phyloP scores from a whole-genome alignment of 35 echinoderm and acorn worm species.

The Heliocidaris tuberculata region DNA sequence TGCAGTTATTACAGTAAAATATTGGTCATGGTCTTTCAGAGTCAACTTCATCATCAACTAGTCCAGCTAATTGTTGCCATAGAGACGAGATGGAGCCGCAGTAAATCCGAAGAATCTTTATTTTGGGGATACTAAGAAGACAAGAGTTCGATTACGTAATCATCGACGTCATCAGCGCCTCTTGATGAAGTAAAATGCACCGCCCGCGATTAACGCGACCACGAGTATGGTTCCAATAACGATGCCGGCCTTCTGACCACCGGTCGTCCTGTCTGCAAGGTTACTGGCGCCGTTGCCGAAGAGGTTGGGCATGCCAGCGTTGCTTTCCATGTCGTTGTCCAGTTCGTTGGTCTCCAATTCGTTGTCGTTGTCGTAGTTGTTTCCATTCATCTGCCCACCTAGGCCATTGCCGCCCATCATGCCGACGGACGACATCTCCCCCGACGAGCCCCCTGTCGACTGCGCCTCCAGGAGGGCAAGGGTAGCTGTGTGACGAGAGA shows the following conservation, averaged over 20 bases:
- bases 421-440: constrained; percentile 1
- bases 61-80: constrained; percentile 8
- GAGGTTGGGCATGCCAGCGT: constrained; percentile 23
- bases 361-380: constrained; percentile 31
- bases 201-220: neutral
- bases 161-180: constrained; percentile 12
- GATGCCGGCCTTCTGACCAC: constrained; percentile 15
- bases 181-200: constrained; percentile 21
- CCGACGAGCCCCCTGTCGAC: neutral
- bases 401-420: neutral
- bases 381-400: constrained; percentile 3
- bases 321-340: neutral
- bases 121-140: neutral
- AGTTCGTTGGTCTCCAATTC: neutral
- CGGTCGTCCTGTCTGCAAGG: neutral
- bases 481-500: neutral
- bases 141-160: neutral
- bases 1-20: no score
- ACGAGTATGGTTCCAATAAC: neutral
- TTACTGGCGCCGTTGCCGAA: constrained; percentile 14
- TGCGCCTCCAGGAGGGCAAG: constrained; percentile 17
- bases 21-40: no score
- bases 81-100: neutral
- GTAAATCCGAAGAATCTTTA: neutral
- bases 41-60: neutral